A percentile compares a stretch with the other conserved stretches of the same genome.
Evolutionary conservation across 2,113 vertebrate genomes (phyloP).

Genomic region (Corythaixoides concolor): DNA sequence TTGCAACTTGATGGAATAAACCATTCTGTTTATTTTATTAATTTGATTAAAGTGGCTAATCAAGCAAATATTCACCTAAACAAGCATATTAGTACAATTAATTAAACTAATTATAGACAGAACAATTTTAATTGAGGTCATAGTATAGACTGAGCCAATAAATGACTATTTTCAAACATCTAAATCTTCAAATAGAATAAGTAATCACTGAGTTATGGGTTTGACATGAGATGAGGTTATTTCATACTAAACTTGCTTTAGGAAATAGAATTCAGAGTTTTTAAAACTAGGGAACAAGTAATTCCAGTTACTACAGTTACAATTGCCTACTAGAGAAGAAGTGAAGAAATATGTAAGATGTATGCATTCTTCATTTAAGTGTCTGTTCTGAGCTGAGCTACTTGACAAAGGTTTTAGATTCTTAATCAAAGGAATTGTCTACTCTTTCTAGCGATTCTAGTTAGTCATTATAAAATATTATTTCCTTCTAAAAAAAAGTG

Average conservation of each 20-base stretch:
- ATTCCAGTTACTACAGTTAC: background rate
- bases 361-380: background rate
- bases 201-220: background rate
- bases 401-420: background rate
- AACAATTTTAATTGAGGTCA: background rate
- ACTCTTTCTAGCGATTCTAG: background rate
- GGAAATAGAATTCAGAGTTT: background rate
- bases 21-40: background rate
- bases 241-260: background rate
- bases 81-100: background rate
- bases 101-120: background rate
- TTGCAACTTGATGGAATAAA: background rate
- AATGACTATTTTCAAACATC: background rate
- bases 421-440: background rate
- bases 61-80: background rate
- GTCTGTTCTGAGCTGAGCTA: background rate
- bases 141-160: background rate
- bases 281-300: background rate
- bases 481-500: background rate
- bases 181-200: background rate
- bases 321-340: background rate
- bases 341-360: background rate
- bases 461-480: background rate
- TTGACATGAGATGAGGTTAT: background rate
- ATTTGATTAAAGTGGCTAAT: background rate